Evolutionary conservation across 2,113 vertebrate species (phyloP).

Genomic region (Corythaeola cristata): DNA sequence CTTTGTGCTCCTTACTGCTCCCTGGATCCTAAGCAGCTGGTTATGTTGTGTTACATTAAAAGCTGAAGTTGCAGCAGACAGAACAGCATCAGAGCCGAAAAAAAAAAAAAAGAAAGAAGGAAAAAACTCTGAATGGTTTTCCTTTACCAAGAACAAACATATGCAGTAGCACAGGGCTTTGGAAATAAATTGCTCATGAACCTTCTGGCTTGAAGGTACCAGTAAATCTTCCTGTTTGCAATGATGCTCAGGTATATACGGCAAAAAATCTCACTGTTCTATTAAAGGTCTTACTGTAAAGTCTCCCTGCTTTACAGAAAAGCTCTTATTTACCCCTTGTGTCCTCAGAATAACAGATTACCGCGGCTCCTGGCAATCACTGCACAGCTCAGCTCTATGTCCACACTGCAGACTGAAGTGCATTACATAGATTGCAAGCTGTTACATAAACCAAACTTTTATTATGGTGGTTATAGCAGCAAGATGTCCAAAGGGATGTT

Average conservation of each 20-base stretch:
- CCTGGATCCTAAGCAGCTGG: neutral
- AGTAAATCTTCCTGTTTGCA: conserved; percentile 38
- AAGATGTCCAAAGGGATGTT: neutral
- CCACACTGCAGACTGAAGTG: neutral
- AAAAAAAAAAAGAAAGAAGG: too few relatives aligned
- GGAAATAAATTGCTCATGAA: conserved; percentile 39
- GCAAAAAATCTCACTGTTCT: conserved; percentile 6
- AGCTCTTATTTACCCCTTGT: conserved; percentile 31
- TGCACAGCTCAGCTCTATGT: neutral
- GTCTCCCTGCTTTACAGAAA: conserved; percentile 20
- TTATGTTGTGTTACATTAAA: neutral
- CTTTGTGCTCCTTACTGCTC: neutral
- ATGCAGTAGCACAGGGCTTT: neutral
- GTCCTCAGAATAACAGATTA: conserved; percentile 14
- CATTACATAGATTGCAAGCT: neutral
- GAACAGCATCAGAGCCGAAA: neutral
- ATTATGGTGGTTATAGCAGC: neutral
- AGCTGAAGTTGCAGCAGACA: neutral
- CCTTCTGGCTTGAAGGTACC: conserved; percentile 24
- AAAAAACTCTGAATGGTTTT: neutral
- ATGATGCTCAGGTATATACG: conserved; percentile 26
- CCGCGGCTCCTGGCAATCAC: conserved; percentile 1
- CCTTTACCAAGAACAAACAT: conserved; percentile 4
- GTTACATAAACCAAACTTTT: conserved; percentile 25
- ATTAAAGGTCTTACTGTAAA: conserved; percentile 43